Evolutionary conservation across 2,888 invertebrate genomes (phyloP), one percentile per base, ranked within the genome.

Genomic region (Trachelus tabidus): DNA sequence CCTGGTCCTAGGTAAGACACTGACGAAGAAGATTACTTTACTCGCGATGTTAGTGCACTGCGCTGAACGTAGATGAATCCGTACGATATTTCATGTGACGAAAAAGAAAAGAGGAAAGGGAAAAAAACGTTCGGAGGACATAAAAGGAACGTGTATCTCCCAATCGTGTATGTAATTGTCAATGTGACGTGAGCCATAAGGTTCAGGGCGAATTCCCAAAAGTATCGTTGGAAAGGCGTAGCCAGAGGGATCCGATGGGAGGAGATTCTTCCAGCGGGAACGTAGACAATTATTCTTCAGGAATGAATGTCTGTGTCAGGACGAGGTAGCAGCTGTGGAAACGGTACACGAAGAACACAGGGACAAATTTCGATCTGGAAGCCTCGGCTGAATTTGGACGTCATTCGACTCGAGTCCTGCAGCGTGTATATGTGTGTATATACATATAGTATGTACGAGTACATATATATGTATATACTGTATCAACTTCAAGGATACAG

Each of bases 1-100:
- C 85, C 78, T 83, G 81, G 82, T 81, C 83, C 81, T 80, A 84
- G 83, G 87, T 87, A 81, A 79, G 73, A 73, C 68, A 33, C 9
- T 2, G 56, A 12, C 71, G 30, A 71, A 31, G 31, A 56, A 56
- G 56, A 56, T 56, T 23, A 23, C 23, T 23, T 56, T 56, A 56
- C 1, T 23, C 23, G 23, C 56, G 56, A 56, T 56, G 9, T 23
- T 23, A 9, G 56, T 23, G 9, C 23, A 15, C 23, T 2, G 9
- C 2, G 23, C 23, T 56, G 2, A 56, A 9, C 9, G 6, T 6
- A 9, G 9, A 56, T 23, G 56, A 23, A 0, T 56, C 23, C 9
- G 23, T 56, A 23, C 9, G 23, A 56, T 56, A 56, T 9, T 56
- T 56, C 23, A 6, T 56, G 9, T 23, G 56, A 56, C 56, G 23